Evolutionary conservation across 2,888 invertebrate species (phyloP).

Genomic region (Anorthoa munda): DNA sequence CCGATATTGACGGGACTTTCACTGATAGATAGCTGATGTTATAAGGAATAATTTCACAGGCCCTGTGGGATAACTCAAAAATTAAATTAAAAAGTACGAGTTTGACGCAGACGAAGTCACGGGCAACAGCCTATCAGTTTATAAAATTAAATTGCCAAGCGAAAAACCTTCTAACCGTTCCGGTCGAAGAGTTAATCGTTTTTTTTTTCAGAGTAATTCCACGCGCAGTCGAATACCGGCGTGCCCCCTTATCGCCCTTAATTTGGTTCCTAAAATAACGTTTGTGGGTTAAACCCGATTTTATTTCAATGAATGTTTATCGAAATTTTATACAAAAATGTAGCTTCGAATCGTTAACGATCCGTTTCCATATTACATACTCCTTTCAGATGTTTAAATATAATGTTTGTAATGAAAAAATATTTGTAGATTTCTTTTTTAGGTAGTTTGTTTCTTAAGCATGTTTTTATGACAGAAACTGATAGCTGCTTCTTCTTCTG

Average conservation of each 20-base stretch:
- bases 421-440: no score
- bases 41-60: no score
- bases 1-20: no score
- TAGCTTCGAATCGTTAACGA: background rate
- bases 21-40: no score
- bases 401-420: no score
- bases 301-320: constrained; percentile 23
- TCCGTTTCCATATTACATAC: background rate
- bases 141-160: background rate
- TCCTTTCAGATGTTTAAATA: no score
- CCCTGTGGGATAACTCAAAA: no score
- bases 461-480: no score
- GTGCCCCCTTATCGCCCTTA: constrained; percentile 9
- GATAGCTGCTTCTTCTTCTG: no score
- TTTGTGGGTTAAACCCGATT: constrained; percentile 3
- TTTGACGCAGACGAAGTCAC: no score
- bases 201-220: constrained; percentile 3
- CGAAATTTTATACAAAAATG: background rate
- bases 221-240: background rate
- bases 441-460: no score
- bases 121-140: background rate
- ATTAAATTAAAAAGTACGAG: background rate
- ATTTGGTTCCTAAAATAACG: constrained; percentile 42
- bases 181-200: background rate
- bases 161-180: constrained; percentile 14